phyloP scores from a whole-genome alignment of 2,113 vertebrate species.

The Cacatua alba region DNA sequence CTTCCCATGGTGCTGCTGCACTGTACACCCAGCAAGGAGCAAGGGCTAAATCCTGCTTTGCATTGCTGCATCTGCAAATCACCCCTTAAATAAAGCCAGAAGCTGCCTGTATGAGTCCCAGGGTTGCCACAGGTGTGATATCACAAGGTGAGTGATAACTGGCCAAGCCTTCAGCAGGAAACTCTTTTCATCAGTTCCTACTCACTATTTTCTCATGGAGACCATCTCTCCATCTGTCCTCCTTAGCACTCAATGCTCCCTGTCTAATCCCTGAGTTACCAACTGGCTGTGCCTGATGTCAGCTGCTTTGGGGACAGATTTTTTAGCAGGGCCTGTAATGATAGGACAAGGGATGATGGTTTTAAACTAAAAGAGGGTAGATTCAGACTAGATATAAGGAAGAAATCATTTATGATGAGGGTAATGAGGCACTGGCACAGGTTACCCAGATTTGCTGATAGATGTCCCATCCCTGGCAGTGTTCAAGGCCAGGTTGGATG shows the following conservation, averaged over 20 bases:
- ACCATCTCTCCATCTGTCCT: neutral
- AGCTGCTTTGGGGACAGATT: neutral
- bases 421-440: neutral
- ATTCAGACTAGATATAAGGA: neutral
- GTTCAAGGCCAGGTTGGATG: accelerated
- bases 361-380: neutral
- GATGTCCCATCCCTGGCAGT: neutral
- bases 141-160: neutral
- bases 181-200: neutral
- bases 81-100: neutral
- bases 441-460: neutral
- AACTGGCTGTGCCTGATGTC: accelerated
- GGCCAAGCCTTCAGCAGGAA: neutral
- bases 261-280: accelerated
- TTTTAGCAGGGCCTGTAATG: neutral
- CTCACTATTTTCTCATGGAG: neutral
- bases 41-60: neutral
- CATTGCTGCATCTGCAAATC: neutral
- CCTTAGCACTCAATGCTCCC: accelerated
- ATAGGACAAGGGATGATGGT: neutral
- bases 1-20: accelerated
- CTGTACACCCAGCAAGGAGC: accelerated
- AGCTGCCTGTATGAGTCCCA: too few relatives aligned
- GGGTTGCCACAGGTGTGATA: neutral
- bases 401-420: neutral